Evolutionary conservation across 2,113 vertebrate species (phyloP), one percentile per base, ranked within the genome.

Genomic region (Takifugu flavidus): DNA sequence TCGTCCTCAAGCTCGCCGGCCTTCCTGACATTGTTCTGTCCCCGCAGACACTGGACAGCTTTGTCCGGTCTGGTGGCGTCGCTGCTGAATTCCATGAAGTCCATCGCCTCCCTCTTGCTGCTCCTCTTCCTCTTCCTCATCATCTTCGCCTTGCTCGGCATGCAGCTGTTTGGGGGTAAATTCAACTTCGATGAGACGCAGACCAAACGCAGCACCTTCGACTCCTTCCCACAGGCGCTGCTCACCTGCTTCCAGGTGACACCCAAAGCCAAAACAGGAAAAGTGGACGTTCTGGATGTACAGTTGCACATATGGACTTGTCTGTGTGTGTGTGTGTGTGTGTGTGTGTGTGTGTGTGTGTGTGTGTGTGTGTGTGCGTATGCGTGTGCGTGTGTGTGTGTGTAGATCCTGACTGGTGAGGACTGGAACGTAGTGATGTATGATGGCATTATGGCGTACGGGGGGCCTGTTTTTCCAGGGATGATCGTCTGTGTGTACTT

Each of bases 401-500:
- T 79, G 52, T 45, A 97, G 95, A 97, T 97, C 70, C 89, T 98
- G 69, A 98, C 95, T 0, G 95, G 95, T 0, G 95, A 98, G 72
- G 95, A 98, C 87, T 98, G 95, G 95, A 98, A 98, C 0, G 86
- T 93, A 10, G 95, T 98, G 60, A 98, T 98, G 95, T 98, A 98
- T 5, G 95, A 96, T 0, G 95, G 95, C 5, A 98, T 98, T 83
- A 95, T 95, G 93, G 95, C 95, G 1, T 98, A 96, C 0, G 96
- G 96, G 0, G 96, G 95, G 0, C 95, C 95, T 0, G 88, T 92
- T 71, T 96, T 96, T 64, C 94, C 94, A 0, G 94, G 94, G 25
- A 98, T 98, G 95, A 89, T 98, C 6, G 94, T 98, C 75, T 96
- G 93, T 0, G 25, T 95, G 53, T 98, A 96, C 88, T 98, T 98